These are phyloP conservation scores for Aphaenogaster floridana DNA, from an alignment of 1,140 invertebrate genomes.

Conservation along the genomic window DNA sequence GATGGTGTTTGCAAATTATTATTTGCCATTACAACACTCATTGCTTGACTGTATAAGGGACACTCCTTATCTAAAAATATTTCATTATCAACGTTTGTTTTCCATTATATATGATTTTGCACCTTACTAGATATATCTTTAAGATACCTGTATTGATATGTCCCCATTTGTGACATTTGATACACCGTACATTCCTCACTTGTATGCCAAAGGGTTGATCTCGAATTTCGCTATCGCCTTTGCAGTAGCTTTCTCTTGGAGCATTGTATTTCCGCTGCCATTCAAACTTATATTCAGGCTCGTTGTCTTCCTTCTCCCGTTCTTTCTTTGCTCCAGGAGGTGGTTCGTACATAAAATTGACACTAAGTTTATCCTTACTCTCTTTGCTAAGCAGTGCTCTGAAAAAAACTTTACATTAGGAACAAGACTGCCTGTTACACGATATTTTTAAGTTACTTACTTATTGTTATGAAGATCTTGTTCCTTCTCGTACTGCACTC, in stretches of 20 bases:
- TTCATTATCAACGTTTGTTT: constrained; percentile 43
- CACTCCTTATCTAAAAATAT: constrained; percentile 94
- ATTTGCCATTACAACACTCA: constrained; percentile 88
- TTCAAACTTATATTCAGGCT: constrained; percentile 99
- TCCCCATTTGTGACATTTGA: constrained; percentile 99
- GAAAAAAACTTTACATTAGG: constrained; percentile 64
- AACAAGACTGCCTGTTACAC: background rate
- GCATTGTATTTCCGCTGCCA: constrained; percentile 99
- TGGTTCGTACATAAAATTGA: constrained; percentile 99
- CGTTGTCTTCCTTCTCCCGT: constrained; percentile 96
- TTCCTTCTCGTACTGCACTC: constrained; percentile 99
- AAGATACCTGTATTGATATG: constrained; percentile 98
- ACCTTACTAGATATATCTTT: constrained; percentile 31
- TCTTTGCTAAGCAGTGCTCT: constrained; percentile 99
- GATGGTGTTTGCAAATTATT: constrained; percentile 88
- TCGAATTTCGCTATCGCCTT: constrained; percentile 97
- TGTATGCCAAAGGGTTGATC: constrained; percentile 99
- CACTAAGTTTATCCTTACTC: constrained; percentile 99
- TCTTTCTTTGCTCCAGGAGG: constrained; percentile 98
- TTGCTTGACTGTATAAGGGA: constrained; percentile 95
- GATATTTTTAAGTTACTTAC: constrained; percentile 84
- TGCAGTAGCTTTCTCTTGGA: constrained; percentile 98
- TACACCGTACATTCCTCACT: constrained; percentile 98
- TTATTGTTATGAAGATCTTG: constrained; percentile 99
- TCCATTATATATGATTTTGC: constrained; percentile 15